These are phyloP conservation scores for Mustelus asterias DNA, from an alignment of 2,113 vertebrate genomes.

Conservation along the genomic window DNA sequence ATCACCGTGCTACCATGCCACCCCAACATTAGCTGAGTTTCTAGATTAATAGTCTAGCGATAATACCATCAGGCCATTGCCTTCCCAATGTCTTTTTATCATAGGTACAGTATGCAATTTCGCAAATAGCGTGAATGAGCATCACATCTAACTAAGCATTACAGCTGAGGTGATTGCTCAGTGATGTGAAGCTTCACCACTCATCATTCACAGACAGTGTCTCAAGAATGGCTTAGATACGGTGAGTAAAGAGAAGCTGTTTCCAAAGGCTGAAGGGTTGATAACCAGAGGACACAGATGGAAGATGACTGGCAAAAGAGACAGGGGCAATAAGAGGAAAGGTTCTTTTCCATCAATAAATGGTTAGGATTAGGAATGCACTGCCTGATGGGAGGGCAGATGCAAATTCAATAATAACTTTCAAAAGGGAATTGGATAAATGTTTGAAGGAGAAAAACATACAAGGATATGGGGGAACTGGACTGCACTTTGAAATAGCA, in stretches of 20 bases:
- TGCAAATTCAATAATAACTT: not conserved
- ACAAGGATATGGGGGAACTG: not conserved
- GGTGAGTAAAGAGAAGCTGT: not conserved
- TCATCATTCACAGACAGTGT: not conserved
- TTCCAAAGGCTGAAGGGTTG: not conserved
- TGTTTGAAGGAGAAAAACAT: not conserved
- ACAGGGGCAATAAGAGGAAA: not conserved
- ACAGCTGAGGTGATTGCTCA: not conserved
- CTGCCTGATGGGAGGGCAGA: not conserved
- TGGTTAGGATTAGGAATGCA: not conserved
- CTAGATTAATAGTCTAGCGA: too few relatives aligned
- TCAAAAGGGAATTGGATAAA: not conserved
- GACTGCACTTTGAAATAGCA: not conserved
- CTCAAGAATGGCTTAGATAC: not conserved
- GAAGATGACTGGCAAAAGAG: not conserved
- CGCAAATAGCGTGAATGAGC: not conserved
- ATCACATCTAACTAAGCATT: not conserved
- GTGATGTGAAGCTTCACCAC: not conserved
- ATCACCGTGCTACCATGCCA: too few relatives aligned
- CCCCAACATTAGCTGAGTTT: too few relatives aligned
- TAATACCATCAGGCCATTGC: too few relatives aligned
- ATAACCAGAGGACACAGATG: not conserved
- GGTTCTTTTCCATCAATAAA: not conserved
- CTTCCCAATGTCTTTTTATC: not conserved
- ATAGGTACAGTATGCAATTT: not conserved